These are phyloP conservation scores for Zaprionus davidi DNA, from an alignment of 1,140 invertebrate species.

Conservation along the genomic window DNA sequence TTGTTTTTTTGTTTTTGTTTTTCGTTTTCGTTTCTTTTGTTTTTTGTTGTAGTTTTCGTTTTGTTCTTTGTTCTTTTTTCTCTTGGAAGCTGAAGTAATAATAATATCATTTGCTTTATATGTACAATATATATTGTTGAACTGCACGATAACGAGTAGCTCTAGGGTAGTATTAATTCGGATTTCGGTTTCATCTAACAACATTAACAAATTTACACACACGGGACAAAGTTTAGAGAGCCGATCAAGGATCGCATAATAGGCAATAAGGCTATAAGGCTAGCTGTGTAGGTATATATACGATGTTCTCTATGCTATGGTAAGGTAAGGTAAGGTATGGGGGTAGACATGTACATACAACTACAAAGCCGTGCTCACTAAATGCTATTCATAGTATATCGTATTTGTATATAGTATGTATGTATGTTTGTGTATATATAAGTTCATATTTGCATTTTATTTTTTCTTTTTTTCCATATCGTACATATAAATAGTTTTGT, in stretches of 20 bases:
- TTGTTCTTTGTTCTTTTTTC: conserved; percentile 8
- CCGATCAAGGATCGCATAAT: conserved; percentile 8
- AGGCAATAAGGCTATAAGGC: neutral
- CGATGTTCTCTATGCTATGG: conserved; percentile 6
- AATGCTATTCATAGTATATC: conserved; percentile 40
- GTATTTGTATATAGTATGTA: conserved; percentile 25
- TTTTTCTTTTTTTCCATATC: conserved; percentile 37
- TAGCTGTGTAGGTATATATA: conserved; percentile 7
- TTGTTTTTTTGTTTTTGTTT: conserved; percentile 5
- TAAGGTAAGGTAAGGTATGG: conserved; percentile 11
- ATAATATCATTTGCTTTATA: conserved; percentile 24
- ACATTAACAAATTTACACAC: conserved; percentile 41
- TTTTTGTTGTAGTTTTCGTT: conserved; percentile 11
- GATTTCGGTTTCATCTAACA: neutral
- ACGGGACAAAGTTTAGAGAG: conserved; percentile 35
- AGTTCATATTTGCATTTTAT: conserved; percentile 37
- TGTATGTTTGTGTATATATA: conserved; percentile 31
- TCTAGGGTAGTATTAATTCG: conserved; percentile 2
- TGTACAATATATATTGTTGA: neutral
- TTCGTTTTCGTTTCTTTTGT: conserved; percentile 16
- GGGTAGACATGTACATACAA: conserved; percentile 42
- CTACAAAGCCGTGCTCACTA: conserved; percentile 51
- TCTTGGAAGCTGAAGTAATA: conserved; percentile 39
- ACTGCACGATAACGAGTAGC: neutral
- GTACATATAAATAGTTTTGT: conserved; percentile 54